Base-by-base conservation (phyloP, 2,888 invertebrate genomes). In the Agriopis marginaria region DNA sequence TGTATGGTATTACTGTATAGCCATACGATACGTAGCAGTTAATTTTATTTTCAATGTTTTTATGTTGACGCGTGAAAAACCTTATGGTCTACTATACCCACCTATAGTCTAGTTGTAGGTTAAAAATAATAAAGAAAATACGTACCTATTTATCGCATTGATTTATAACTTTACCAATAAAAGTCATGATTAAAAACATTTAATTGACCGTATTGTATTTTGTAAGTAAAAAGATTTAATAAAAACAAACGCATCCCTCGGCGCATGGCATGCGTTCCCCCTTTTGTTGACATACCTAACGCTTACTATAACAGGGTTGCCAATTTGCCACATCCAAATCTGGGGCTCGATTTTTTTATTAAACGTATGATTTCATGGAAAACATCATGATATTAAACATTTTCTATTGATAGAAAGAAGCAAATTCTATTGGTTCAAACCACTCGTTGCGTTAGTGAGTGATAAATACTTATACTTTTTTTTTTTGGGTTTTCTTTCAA, bases 231-330 rank as follows among this genome's bases (percentile, higher is more conserved):
- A 85, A 86, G 84, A 86, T 90, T 92, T 92, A 92, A 91, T 91
- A 91, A 91, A 91, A 91, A 90, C 86, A 88, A 89, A 88, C 86
- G 86, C 86, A 85, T 87, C 89, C 89, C 90, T 83, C 71, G 86
- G 85, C 84, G 81, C 82, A 77, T 60, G 56, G 59, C 76, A 75
- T 74, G 79, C 77, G 76, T 78, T 23, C 17, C 86, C 86, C 90
- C 88, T 83, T 80, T 75, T 89, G 89, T 92, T 92, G 90, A 91
- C 91, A 91, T 76, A 63, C 53, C 32, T 44, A 86, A 78, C 85
- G 87, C 88, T 89, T 63, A 89, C 84, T 58, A 45, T 71, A 62
- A 65, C 32, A 91, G 91, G 92, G 92, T 73, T 92, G 86, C 3
- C 72, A 62, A 54, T 7, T 42, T 42, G 42, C 42, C 32, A 32